Percentiles rank a stretch among this genome's conserved stretches.
phyloP scores from a whole-genome alignment of 2,113 vertebrate genomes.

The Blennius ocellaris region DNA sequence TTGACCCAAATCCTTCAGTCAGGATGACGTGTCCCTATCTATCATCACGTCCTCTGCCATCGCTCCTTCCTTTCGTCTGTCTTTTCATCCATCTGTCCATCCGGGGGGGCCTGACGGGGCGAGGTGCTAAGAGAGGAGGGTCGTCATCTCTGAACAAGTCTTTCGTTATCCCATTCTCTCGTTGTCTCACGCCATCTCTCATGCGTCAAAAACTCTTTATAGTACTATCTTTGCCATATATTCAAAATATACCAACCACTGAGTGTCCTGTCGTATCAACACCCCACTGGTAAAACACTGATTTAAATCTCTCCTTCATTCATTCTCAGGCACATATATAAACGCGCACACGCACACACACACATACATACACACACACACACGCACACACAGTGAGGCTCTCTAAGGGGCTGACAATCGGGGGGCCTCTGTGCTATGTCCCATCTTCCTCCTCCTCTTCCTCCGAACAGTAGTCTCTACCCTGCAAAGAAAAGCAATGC shows the following conservation, averaged over 20 bases:
- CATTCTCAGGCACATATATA: conserved; percentile 41
- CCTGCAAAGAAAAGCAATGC: conserved; percentile 77
- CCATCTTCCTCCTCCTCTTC: conserved; percentile 88
- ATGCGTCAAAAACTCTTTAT: conserved; percentile 50
- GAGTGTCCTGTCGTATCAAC: conserved; percentile 42
- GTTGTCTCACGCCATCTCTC: conserved; percentile 10
- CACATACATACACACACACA: conserved; percentile 53
- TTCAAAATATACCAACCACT: conserved; percentile 45
- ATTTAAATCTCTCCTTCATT: conserved; percentile 24
- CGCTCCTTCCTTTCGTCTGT: conserved; percentile 53
- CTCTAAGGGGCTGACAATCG: conserved; percentile 47
- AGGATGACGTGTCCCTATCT: neutral
- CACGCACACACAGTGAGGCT: conserved; percentile 64
- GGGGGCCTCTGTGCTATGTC: conserved; percentile 89
- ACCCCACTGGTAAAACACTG: conserved; percentile 63
- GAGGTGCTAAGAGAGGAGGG: conserved; percentile 48
- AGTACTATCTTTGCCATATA: conserved; percentile 71
- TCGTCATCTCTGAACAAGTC: conserved; percentile 61
- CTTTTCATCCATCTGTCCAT: conserved; percentile 57
- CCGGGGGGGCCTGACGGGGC: conserved; percentile 38
- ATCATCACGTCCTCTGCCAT: conserved; percentile 39
- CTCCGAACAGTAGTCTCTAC: conserved; percentile 94
- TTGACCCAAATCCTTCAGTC: conserved; percentile 7
- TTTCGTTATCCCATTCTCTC: conserved; percentile 26
- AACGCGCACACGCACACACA: conserved; percentile 35